phyloP scores from a whole-genome alignment of 2,797 vertebrate genomes.

The Sphenodon punctatus region DNA sequence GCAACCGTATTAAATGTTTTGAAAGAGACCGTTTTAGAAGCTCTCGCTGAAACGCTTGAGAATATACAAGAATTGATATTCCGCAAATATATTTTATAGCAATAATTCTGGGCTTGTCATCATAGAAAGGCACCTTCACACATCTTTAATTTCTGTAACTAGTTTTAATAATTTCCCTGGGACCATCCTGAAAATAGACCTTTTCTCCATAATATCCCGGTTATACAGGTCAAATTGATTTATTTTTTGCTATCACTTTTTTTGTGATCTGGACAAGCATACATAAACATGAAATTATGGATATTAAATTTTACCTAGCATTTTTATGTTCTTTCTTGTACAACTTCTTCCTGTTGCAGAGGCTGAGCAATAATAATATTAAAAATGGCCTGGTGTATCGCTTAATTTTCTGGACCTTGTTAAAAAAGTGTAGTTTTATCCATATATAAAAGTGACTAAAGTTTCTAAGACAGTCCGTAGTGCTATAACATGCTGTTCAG shows the following conservation, averaged over 20 bases:
- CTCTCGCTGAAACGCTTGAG: conserved; percentile 29
- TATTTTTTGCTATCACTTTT: conserved; percentile 56
- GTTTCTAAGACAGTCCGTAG: background rate
- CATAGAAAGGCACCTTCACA: conserved; percentile 65
- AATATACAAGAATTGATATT: conserved; percentile 51
- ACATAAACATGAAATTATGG: conserved; percentile 58
- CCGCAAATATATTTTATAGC: conserved; percentile 54
- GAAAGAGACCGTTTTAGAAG: conserved; percentile 32
- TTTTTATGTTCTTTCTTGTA: conserved; percentile 45
- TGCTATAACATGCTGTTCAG: background rate
- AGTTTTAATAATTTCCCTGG: conserved; percentile 65
- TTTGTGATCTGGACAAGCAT: conserved; percentile 47
- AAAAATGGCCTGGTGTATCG: conserved; percentile 6
- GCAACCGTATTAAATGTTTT: conserved; percentile 15
- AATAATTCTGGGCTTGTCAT: conserved; percentile 60
- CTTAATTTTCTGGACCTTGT: conserved; percentile 15
- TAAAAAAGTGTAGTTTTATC: background rate
- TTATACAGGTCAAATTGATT: conserved; percentile 56
- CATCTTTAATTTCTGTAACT: conserved; percentile 66
- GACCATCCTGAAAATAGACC: conserved; percentile 47
- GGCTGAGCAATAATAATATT: background rate
- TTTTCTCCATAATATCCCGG: conserved; percentile 52
- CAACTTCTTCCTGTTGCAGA: background rate
- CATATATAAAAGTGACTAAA: background rate
- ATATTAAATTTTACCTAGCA: conserved; percentile 40